Evolutionary conservation across 2,797 vertebrate genomes (phyloP).

Genomic region (Dryobates pubescens): DNA sequence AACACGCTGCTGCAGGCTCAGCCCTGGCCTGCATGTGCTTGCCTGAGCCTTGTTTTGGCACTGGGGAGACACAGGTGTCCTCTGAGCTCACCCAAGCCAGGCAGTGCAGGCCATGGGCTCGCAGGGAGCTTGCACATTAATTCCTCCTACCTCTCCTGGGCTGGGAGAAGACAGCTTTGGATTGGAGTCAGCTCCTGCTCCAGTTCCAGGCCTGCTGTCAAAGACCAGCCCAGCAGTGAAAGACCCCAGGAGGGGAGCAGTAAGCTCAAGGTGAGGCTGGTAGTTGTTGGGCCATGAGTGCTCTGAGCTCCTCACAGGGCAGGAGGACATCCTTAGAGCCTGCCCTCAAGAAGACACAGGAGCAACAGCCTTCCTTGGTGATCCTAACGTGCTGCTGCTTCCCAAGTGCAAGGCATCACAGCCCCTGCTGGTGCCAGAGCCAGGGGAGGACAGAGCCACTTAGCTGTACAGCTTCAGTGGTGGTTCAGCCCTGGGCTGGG

Average conservation of each 20-base stretch:
- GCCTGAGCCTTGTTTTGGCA: not conserved
- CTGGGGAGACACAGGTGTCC: not conserved
- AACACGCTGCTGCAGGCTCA: rapidly evolving
- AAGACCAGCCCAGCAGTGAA: rapidly evolving
- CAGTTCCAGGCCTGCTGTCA: rapidly evolving
- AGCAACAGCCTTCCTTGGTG: not conserved
- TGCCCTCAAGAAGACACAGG: not conserved
- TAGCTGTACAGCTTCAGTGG: not conserved
- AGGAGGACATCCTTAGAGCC: not conserved
- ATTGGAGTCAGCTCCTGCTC: not conserved
- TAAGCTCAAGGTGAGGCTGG: not conserved
- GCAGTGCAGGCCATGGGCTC: rapidly evolving
- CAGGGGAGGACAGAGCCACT: not conserved
- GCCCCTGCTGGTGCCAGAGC: rapidly evolving
- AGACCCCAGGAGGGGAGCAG: not conserved
- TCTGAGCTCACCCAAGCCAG: not conserved
- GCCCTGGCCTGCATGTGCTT: not conserved
- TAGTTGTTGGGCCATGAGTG: rapidly evolving
- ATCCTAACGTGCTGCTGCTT: not conserved
- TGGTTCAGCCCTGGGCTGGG: not conserved
- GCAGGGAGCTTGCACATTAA: rapidly evolving
- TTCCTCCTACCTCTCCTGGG: not conserved
- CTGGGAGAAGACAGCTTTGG: not conserved
- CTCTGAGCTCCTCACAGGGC: rapidly evolving
- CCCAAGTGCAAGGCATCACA: not conserved